Conservation (phyloP, 2,888 invertebrate genomes). For the Platycheirus albimanus region DNA sequence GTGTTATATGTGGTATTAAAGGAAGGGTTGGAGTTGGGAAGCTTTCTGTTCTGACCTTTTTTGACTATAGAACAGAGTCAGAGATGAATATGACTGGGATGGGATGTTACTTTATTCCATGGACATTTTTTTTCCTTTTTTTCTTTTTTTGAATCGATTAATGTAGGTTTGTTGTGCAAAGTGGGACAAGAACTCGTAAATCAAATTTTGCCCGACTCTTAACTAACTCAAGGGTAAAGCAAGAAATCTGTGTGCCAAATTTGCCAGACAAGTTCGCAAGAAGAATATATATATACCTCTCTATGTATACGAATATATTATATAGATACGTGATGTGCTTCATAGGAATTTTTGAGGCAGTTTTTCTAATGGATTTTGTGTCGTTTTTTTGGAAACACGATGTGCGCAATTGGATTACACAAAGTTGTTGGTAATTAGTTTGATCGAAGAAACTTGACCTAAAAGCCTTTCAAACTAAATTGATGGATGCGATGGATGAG, state of each 20-base stretch:
- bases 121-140: conserved; percentile 3
- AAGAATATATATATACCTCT: not conserved
- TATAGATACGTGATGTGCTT: conserved; percentile 2
- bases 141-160: conserved; percentile 29
- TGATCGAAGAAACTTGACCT: not conserved
- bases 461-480: conserved; percentile 29
- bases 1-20: conserved; percentile 21
- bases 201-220: conserved; percentile 5
- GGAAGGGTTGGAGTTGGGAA: not conserved
- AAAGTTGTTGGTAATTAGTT: conserved; percentile 20
- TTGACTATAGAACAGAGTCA: not conserved
- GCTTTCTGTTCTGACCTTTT: conserved; percentile 6
- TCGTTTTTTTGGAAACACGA: not conserved
- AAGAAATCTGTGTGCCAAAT: conserved; percentile 17
- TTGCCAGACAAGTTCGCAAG: conserved; percentile 1
- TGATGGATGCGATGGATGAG: too few species aligned
- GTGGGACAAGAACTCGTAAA: conserved; percentile 33
- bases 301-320: not conserved
- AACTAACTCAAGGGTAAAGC: conserved; percentile 7
- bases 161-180: conserved; percentile 31
- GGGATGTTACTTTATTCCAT: not conserved
- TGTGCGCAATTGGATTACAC: conserved; percentile 5
- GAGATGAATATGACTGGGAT: not conserved
- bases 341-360: not conserved
- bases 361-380: conserved; percentile 2